These are phyloP conservation scores for Chionodraco myersi DNA, from an alignment of 2,113 vertebrate species.

Conservation along the genomic window DNA sequence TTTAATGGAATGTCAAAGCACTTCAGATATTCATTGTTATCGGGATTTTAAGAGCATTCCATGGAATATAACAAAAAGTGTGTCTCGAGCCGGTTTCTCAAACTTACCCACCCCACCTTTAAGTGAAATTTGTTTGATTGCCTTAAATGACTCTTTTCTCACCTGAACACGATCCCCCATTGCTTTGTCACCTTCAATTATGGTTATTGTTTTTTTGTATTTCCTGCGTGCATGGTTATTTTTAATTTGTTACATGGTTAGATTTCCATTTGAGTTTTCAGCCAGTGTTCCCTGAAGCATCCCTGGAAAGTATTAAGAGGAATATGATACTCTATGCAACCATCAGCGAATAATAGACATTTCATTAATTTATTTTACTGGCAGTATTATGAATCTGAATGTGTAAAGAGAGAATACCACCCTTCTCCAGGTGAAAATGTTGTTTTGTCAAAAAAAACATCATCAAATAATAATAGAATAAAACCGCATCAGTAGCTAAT, in stretches of 20 bases:
- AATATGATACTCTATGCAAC: constrained; percentile 16
- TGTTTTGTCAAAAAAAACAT: constrained; percentile 19
- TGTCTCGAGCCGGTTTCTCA: too few relatives aligned
- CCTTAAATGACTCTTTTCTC: constrained; percentile 5
- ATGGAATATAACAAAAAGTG: too few relatives aligned
- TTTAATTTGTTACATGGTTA: background rate
- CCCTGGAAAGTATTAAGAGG: constrained; percentile 24
- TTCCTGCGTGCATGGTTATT: constrained; percentile 6
- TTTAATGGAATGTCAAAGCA: too few relatives aligned
- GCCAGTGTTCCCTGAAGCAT: background rate
- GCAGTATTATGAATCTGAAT: constrained; percentile 17
- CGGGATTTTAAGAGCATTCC: too few relatives aligned
- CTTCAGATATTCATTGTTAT: too few relatives aligned
- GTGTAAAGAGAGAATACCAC: background rate
- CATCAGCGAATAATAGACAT: background rate
- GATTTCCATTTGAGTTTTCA: constrained; percentile 8
- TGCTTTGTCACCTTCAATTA: constrained; percentile 12
- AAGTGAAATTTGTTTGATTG: background rate
- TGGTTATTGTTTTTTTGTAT: background rate
- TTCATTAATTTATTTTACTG: background rate
- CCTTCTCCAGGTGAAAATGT: background rate
- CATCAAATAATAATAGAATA: constrained; percentile 9
- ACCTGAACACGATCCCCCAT: background rate
- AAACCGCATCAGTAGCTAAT: background rate
- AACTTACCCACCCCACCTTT: too few relatives aligned